Base-by-base conservation (phyloP, 2,113 vertebrate genomes). In the Willisornis vidua region DNA sequence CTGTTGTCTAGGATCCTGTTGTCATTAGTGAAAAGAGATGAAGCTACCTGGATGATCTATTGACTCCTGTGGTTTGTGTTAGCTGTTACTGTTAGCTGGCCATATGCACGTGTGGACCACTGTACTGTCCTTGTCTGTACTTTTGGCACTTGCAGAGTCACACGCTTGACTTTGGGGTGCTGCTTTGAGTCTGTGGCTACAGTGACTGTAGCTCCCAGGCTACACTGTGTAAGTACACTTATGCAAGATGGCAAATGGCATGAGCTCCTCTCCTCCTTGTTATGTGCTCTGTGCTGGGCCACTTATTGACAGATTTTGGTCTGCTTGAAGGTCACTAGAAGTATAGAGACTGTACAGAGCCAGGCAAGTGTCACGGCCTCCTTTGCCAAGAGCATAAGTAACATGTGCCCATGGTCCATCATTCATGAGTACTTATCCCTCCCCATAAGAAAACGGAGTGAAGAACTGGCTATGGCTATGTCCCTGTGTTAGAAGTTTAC, bases 201-300 rank as follows among this genome's bases (percentile, higher is more conserved):
- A 48, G 37, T 8, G 20, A 16, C 20, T 81, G 78, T 15, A 85
- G 55, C 55, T 73, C 3, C 19, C 63, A 72, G 67, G 14, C 58
- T 86, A 28, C 20, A 16, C 31, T 0, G 0, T 26, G 20, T n/a
- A 1, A 3, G 37, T 51, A 51, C 24, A 4, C 9, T 67, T 58
- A 9, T 3, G 26, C 51, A 57, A 37, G 41, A 57, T 3, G 12
- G 5, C 18, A 70, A 7, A 11, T 7, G 8, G 19, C 10, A 0
- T 6, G 41, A 55, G 14, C 4, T 89, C 12, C 43, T 49, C 17
- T 73, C 28, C 39, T 75, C 7, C 33, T 22, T 52, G 7, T 28
- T 39, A 10, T 1, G 5, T 37, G 79, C 37, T 57, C 67, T 76
- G 18, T 57, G 23, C 49, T 43, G 19, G 39, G 58, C 25, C 43